Evolutionary conservation across 1,140 invertebrate species (phyloP).

Genomic region (Brachionus angularis): DNA sequence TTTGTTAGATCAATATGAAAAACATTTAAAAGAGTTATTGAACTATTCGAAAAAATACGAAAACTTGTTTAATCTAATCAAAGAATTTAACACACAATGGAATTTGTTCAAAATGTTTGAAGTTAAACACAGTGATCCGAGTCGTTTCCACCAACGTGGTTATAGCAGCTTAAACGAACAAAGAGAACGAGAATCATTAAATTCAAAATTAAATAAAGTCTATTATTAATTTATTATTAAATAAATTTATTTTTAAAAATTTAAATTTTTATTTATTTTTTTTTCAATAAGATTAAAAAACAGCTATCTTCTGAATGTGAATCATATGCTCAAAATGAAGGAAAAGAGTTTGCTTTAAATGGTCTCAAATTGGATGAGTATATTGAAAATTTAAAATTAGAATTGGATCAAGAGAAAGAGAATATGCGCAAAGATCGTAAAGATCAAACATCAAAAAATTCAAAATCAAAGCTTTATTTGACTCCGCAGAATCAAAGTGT

Average conservation of each 20-base stretch:
- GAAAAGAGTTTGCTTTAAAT: background rate
- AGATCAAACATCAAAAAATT: conserved; percentile 8
- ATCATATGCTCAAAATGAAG: background rate
- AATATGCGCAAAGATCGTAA: background rate
- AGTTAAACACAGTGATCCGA: conserved; percentile 16
- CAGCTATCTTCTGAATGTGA: background rate
- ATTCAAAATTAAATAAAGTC: background rate
- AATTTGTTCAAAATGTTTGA: conserved; percentile 11
- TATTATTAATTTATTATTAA: no score
- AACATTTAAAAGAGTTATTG: background rate
- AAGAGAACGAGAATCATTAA: background rate
- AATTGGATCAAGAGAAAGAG: conserved; percentile 20
- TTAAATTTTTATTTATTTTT: no score
- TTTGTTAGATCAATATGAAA: conserved; percentile 8
- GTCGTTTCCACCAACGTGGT: conserved; percentile 24
- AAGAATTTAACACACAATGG: conserved; percentile 6
- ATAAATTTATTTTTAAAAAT: no score
- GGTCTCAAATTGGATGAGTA: background rate
- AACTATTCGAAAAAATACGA: conserved; percentile 3
- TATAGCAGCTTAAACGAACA: conserved; percentile 28
- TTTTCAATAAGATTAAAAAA: background rate
- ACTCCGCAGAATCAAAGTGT: conserved; percentile 10
- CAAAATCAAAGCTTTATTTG: background rate
- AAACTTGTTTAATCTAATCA: background rate
- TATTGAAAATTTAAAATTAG: background rate